Evolutionary conservation across 2,797 vertebrate genomes (phyloP).

Genomic region (Glossophaga mutica): DNA sequence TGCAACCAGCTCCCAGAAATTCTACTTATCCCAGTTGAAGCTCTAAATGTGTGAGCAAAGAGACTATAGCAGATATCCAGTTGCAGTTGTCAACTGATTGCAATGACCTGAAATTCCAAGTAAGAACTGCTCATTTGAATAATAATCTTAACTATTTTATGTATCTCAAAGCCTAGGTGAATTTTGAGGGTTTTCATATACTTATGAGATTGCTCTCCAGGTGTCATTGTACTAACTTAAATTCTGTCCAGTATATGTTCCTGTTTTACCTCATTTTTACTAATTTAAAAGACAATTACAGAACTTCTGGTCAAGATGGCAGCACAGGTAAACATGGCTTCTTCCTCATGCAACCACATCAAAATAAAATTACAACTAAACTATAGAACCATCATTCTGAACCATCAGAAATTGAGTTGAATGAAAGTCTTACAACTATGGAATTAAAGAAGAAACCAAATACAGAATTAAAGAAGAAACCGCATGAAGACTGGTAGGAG

Average conservation of each 20-base stretch:
- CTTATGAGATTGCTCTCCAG: background rate
- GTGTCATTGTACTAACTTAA: background rate
- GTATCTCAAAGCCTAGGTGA: background rate
- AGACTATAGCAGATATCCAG: background rate
- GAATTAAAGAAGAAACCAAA: too few relatives aligned
- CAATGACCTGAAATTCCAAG: background rate
- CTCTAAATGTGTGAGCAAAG: background rate
- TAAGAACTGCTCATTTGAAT: background rate
- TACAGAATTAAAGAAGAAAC: too few relatives aligned
- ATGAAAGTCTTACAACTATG: background rate
- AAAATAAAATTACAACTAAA: background rate
- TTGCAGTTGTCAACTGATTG: background rate
- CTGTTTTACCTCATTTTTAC: background rate
- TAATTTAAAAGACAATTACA: background rate
- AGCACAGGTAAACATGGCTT: background rate
- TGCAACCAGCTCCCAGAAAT: background rate
- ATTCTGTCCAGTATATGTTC: background rate
- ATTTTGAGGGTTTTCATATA: background rate
- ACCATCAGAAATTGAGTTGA: background rate
- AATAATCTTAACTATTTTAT: background rate
- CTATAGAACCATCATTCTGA: background rate
- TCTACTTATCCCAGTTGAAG: background rate
- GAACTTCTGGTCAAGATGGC: background rate
- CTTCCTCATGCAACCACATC: background rate
- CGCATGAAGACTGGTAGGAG: background rate